A percentile compares a stretch with the other conserved stretches of the same genome.
Evolutionary conservation across 2,797 vertebrate species (phyloP).

Genomic region (Dicrostonyx torquatus): DNA sequence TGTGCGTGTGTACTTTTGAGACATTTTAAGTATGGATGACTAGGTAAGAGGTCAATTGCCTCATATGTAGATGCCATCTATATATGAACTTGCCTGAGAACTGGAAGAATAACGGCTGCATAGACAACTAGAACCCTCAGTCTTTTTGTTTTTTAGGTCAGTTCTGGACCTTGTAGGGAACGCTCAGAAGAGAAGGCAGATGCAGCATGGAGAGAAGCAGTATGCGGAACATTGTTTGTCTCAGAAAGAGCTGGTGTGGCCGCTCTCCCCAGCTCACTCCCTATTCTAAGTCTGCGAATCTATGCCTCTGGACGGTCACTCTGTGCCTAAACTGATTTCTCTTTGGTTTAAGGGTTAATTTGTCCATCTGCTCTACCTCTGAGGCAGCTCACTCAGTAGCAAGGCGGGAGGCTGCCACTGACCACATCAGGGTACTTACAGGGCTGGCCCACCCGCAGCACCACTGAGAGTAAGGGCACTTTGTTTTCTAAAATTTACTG

Average conservation of each 20-base stretch:
- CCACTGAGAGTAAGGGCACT: not conserved
- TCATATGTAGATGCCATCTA: not conserved
- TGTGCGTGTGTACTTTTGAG: not conserved
- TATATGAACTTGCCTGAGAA: not conserved
- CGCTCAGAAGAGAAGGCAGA: not conserved
- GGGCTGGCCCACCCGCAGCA: not conserved
- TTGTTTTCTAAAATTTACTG: not conserved
- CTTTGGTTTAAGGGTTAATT: not conserved
- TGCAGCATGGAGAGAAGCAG: not conserved
- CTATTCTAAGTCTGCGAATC: not conserved
- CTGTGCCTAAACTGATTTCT: not conserved
- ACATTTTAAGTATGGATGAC: not conserved
- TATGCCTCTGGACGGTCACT: not conserved
- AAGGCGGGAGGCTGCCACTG: not conserved
- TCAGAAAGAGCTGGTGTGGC: not conserved
- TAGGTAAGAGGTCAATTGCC: not conserved
- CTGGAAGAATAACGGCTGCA: not conserved
- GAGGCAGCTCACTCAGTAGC: not conserved
- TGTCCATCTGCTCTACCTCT: not conserved
- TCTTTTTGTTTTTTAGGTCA: not conserved
- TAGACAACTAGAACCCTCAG: not conserved
- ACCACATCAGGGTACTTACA: not conserved
- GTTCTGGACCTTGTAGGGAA: not conserved
- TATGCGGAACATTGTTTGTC: not conserved
- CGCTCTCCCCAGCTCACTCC: not conserved